Conservation (phyloP, 1,140 invertebrate species). For the Caenorhabditis brenneri region DNA sequence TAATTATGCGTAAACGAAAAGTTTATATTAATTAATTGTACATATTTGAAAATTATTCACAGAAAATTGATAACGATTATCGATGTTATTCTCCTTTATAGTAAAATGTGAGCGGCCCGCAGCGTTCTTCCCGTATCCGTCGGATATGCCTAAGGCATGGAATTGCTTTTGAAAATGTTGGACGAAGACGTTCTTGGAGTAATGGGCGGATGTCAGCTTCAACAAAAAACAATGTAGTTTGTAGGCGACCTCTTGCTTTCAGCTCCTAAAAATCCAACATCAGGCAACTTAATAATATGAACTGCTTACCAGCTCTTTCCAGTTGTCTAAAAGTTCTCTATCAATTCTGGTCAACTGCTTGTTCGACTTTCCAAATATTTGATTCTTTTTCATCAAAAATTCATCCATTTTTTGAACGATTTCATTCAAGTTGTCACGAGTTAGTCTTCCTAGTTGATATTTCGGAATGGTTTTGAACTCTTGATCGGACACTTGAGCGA, state of each 20-base stretch:
- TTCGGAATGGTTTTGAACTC: constrained; percentile 21
- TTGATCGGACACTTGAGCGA: neutral
- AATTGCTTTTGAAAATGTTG: neutral
- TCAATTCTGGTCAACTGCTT: neutral
- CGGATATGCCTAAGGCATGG: constrained; percentile 14
- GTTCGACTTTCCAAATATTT: neutral
- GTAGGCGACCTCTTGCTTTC: neutral
- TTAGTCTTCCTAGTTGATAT: constrained; percentile 17
- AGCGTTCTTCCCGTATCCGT: constrained; percentile 6
- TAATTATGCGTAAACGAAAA: neutral
- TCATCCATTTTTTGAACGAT: constrained; percentile 29
- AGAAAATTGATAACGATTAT: neutral
- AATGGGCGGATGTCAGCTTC: neutral
- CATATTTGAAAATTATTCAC: neutral
- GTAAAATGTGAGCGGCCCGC: constrained; percentile 8
- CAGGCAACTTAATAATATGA: neutral
- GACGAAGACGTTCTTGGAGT: neutral
- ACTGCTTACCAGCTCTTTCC: neutral
- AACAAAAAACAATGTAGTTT: neutral
- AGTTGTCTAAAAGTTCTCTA: constrained; percentile 1
- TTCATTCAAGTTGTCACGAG: neutral
- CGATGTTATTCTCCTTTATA: neutral
- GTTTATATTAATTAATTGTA: neutral
- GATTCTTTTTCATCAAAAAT: constrained; percentile 9
- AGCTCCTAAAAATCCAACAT: neutral